These are phyloP conservation scores for Ophioderma brevispina DNA, from an alignment of 35 echinoderm and acorn worm species.

Conservation along the genomic window DNA sequence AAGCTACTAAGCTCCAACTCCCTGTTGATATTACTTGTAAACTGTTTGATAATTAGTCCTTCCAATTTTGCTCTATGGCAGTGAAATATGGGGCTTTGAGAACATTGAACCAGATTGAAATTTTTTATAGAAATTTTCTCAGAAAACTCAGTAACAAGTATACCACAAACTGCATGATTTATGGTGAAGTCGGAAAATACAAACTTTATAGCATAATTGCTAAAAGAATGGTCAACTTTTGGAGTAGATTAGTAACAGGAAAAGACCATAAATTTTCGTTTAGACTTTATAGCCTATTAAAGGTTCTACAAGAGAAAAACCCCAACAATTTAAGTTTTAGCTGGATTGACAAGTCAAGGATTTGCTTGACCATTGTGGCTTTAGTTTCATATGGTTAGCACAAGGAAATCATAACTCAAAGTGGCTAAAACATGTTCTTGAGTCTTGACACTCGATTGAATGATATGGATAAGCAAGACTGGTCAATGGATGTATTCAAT, in stretches of 20 bases:
- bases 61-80: too few species aligned
- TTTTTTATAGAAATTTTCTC: too few species aligned
- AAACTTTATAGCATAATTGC: background rate
- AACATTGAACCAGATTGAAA: too few species aligned
- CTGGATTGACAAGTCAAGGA: background rate
- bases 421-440: background rate
- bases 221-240: background rate
- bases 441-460: background rate
- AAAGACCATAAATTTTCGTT: background rate
- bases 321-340: background rate
- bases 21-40: too few species aligned
- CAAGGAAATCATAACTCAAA: background rate
- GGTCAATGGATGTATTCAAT: background rate
- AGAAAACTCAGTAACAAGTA: too few species aligned
- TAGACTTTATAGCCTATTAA: background rate
- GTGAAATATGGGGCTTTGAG: too few species aligned
- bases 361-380: background rate
- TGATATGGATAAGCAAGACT: background rate
- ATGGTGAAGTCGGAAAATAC: background rate
- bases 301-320: background rate
- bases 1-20: too few species aligned
- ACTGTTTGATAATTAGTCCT: too few species aligned
- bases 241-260: background rate
- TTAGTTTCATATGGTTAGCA: background rate
- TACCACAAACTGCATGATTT: background rate